Percentiles rank a stretch among this genome's conserved stretches.
These are phyloP conservation scores for Emydura subglobosa DNA, from an alignment of 2,113 vertebrate species.

Conservation along the genomic window DNA sequence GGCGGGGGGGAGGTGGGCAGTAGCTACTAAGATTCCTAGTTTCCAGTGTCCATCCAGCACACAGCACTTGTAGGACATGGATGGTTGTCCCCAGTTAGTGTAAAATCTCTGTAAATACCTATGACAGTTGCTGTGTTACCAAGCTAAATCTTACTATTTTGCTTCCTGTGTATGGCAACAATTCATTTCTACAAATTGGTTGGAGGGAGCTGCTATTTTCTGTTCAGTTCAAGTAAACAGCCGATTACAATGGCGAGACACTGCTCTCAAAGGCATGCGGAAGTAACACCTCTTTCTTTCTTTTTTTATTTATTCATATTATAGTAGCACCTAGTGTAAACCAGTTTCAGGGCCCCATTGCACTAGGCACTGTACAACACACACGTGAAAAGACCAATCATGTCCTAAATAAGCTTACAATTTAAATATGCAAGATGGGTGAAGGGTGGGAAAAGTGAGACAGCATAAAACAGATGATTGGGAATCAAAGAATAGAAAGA, in stretches of 20 bases:
- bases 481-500: slow-evolving; percentile 61
- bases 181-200: not conserved
- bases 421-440: slow-evolving; percentile 16
- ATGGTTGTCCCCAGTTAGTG: not conserved
- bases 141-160: not conserved
- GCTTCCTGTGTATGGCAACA: not conserved
- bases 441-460: not conserved
- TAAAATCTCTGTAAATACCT: not conserved
- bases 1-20: not conserved
- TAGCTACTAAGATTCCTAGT: not conserved
- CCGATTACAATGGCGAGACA: not conserved
- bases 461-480: slow-evolving; percentile 21
- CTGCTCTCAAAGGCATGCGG: not conserved
- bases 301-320: not conserved
- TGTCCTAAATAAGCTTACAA: slow-evolving; percentile 19
- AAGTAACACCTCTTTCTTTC: not conserved
- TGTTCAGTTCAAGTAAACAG: not conserved
- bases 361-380: rapidly evolving
- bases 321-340: not conserved
- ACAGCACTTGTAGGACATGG: not conserved
- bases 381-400: not conserved
- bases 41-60: not conserved
- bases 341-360: not conserved
- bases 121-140: not conserved
- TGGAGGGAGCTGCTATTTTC: not conserved